A percentile compares a stretch with the other conserved stretches of the same genome.
These are phyloP conservation scores for Spea bombifrons DNA, from an alignment of 2,113 vertebrate species.

Conservation along the genomic window DNA sequence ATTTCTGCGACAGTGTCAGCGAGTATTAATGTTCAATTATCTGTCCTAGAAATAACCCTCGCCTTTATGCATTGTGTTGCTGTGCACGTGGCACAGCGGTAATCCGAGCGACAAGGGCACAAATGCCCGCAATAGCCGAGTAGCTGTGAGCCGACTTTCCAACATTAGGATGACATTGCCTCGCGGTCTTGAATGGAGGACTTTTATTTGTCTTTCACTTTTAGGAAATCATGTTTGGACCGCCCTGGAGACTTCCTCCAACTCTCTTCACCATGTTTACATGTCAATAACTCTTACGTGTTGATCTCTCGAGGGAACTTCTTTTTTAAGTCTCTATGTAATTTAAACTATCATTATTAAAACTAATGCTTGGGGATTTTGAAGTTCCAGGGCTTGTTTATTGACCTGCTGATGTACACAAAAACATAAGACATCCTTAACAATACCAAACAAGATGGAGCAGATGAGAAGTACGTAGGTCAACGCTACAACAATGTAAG, in stretches of 20 bases:
- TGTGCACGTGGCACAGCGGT: slow-evolving; percentile 51
- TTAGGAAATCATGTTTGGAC: slow-evolving; percentile 46
- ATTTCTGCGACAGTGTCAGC: slow-evolving; percentile 73
- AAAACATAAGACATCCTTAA: background rate
- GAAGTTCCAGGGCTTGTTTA: background rate
- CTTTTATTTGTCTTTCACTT: slow-evolving; percentile 49
- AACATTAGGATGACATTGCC: slow-evolving; percentile 58
- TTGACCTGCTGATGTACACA: slow-evolving; percentile 6
- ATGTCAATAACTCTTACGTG: slow-evolving; percentile 4
- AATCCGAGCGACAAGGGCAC: slow-evolving; percentile 66
- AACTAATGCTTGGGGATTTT: background rate
- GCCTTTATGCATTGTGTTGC: slow-evolving; percentile 63
- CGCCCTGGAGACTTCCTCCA: slow-evolving; percentile 27
- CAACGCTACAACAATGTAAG: too few species aligned
- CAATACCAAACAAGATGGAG: background rate
- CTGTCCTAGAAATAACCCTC: slow-evolving; percentile 77
- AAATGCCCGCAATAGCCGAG: slow-evolving; percentile 59
- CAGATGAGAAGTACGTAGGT: too few species aligned
- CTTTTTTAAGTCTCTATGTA: background rate
- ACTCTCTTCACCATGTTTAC: slow-evolving; percentile 13
- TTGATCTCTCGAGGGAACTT: slow-evolving; percentile 30
- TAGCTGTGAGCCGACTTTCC: slow-evolving; percentile 54
- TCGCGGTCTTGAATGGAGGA: slow-evolving; percentile 33
- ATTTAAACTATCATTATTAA: background rate
- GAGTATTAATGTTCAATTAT: slow-evolving; percentile 83